A percentile compares a stretch with the other conserved stretches of the same genome.
phyloP scores from a whole-genome alignment of 2,797 vertebrate genomes.

The Peromyscus eremicus region DNA sequence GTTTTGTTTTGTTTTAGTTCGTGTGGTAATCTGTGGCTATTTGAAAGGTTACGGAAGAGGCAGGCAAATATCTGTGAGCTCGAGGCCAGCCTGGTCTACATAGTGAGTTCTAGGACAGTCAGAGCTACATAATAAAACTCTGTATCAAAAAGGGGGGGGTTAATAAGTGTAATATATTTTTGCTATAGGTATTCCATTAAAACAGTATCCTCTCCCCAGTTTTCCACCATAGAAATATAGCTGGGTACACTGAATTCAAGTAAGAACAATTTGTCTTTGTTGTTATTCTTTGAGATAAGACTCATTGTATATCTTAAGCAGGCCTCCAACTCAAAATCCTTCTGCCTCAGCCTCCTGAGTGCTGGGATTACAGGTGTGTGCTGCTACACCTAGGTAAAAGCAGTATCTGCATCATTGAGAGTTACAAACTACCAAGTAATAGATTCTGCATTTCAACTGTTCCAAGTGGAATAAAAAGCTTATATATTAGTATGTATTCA shows the following conservation, averaged over 20 bases:
- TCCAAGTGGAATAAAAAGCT: background rate
- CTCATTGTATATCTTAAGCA: background rate
- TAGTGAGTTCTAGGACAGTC: background rate
- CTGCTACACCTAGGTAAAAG: background rate
- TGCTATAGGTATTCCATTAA: background rate
- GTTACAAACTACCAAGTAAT: background rate
- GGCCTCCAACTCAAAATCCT: background rate
- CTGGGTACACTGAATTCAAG: background rate
- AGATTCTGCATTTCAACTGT: background rate
- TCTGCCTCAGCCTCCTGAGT: background rate
- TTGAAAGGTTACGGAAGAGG: background rate
- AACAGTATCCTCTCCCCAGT: background rate
- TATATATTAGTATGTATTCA: background rate
- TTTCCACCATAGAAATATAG: background rate
- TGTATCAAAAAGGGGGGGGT: background rate
- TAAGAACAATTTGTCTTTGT: background rate
- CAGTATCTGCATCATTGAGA: background rate
- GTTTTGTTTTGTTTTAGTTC: background rate
- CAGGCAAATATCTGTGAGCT: background rate
- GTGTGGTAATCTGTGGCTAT: background rate
- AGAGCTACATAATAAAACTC: background rate
- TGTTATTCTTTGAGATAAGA: background rate
- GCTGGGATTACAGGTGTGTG: background rate
- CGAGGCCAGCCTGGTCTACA: too few relatives aligned
- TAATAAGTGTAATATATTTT: background rate